phyloP scores from a whole-genome alignment of 53 echinoderm and acorn worm species.

The Mesocentrotus franciscanus region DNA sequence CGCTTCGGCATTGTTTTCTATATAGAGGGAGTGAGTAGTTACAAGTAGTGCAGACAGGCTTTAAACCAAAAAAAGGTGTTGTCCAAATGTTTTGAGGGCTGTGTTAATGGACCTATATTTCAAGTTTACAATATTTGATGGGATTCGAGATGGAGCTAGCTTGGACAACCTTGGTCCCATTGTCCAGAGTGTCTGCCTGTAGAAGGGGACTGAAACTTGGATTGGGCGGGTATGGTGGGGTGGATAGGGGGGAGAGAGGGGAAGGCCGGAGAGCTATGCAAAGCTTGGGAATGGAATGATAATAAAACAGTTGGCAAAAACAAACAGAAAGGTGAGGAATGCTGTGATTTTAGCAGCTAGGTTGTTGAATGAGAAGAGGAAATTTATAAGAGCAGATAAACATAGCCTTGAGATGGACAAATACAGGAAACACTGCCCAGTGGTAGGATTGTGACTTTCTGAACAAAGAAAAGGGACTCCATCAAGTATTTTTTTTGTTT shows the following conservation, averaged over 20 bases:
- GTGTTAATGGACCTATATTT: background rate
- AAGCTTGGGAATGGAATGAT: conserved; percentile 40
- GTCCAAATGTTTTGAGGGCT: too few relatives aligned
- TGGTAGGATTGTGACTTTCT: background rate
- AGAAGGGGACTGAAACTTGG: background rate
- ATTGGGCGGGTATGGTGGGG: background rate
- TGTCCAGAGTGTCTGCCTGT: background rate
- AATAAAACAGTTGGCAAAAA: conserved; percentile 43
- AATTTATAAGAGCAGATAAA: background rate
- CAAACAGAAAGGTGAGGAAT: conserved; percentile 45
- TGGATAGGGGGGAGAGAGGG: background rate
- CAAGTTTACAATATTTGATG: background rate
- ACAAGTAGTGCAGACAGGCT: too few relatives aligned
- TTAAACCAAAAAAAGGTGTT: too few relatives aligned
- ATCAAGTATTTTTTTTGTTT: background rate
- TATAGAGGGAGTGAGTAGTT: too few relatives aligned
- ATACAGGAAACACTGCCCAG: conserved; percentile 13
- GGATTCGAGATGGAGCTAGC: background rate
- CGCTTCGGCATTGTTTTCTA: too few relatives aligned
- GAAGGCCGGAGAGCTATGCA: background rate
- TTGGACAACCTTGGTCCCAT: background rate
- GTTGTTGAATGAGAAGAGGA: conserved; percentile 34
- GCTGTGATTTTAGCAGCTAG: conserved; percentile 42
- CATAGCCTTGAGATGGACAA: conserved; percentile 3
- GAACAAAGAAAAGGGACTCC: background rate